These are phyloP conservation scores for Periparus ater DNA, from an alignment of 2,797 vertebrate genomes.

Conservation along the genomic window DNA sequence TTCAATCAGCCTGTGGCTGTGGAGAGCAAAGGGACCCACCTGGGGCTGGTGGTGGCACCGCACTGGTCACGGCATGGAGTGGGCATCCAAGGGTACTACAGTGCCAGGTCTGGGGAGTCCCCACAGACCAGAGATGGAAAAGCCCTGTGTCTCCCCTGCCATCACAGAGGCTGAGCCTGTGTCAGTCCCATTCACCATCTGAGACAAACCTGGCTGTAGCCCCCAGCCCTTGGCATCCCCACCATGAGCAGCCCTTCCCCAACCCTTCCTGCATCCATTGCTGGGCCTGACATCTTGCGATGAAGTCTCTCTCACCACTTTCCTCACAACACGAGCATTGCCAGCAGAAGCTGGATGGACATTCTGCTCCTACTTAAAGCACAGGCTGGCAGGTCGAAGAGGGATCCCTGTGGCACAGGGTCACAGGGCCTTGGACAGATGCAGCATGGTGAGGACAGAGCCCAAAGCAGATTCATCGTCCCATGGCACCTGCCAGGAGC, in stretches of 20 bases:
- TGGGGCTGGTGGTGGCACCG: not conserved
- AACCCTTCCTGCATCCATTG: not conserved
- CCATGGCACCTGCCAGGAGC: not conserved
- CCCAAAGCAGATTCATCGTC: not conserved
- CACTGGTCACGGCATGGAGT: rapidly evolving
- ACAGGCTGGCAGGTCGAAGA: not conserved
- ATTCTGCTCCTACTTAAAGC: not conserved
- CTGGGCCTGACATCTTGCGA: rapidly evolving
- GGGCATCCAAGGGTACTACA: not conserved
- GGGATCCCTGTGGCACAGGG: rapidly evolving
- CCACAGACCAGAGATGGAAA: not conserved
- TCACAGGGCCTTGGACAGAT: not conserved
- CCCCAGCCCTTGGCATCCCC: not conserved
- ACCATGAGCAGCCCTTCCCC: not conserved
- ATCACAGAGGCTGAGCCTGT: not conserved
- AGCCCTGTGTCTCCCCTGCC: not conserved
- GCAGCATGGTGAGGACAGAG: not conserved
- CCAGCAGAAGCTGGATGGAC: rapidly evolving
- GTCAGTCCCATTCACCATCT: not conserved
- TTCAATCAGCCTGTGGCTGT: rapidly evolving
- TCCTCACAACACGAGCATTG: rapidly evolving
- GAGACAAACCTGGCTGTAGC: not conserved
- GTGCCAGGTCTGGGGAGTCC: not conserved
- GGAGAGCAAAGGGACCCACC: rapidly evolving
- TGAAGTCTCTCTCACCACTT: not conserved